Conservation (phyloP, 2,888 invertebrate genomes). For the Blastobasis adustella region DNA sequence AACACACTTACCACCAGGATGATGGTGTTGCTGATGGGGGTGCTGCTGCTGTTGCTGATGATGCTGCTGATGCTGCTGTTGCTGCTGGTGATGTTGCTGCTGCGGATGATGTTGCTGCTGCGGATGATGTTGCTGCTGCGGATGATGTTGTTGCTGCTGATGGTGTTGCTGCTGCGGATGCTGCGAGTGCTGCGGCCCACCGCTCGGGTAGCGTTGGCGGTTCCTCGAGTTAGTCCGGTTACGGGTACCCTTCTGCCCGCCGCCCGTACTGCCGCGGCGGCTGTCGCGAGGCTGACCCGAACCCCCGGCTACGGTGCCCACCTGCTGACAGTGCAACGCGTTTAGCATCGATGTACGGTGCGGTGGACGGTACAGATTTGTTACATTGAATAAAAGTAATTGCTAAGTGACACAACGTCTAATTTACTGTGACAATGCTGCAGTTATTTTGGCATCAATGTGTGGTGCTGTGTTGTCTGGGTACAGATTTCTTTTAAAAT, state of each 20-base stretch:
- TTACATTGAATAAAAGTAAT: too few relatives aligned
- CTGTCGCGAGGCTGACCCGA: slow-evolving; percentile 50
- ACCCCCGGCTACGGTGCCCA: slow-evolving; percentile 43
- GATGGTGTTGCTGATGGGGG: slow-evolving; percentile 30
- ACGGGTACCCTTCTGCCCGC: slow-evolving; percentile 29
- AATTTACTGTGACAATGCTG: too few relatives aligned
- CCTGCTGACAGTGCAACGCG: slow-evolving; percentile 26
- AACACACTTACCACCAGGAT: slow-evolving; percentile 33
- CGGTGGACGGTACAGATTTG: not conserved
- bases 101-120: slow-evolving; percentile 28
- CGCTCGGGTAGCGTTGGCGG: slow-evolving; percentile 46
- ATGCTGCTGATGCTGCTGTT: slow-evolving; percentile 42
- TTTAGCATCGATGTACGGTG: not conserved
- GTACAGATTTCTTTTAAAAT: too few relatives aligned
- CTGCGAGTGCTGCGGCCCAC: slow-evolving; percentile 29
- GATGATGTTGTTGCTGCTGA: slow-evolving; percentile 33
- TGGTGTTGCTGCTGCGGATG: slow-evolving; percentile 32
- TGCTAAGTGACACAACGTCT: too few relatives aligned
- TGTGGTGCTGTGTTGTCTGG: too few relatives aligned
- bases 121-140: slow-evolving; percentile 28
- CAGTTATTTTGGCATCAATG: too few relatives aligned
- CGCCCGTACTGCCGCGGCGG: slow-evolving; percentile 45
- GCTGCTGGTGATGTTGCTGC: slow-evolving; percentile 45
- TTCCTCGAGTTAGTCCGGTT: slow-evolving; percentile 44
- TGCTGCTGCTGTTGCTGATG: slow-evolving; percentile 31